Base-by-base conservation (phyloP, 1,140 invertebrate genomes). In the Hydropsyche tenuis region DNA sequence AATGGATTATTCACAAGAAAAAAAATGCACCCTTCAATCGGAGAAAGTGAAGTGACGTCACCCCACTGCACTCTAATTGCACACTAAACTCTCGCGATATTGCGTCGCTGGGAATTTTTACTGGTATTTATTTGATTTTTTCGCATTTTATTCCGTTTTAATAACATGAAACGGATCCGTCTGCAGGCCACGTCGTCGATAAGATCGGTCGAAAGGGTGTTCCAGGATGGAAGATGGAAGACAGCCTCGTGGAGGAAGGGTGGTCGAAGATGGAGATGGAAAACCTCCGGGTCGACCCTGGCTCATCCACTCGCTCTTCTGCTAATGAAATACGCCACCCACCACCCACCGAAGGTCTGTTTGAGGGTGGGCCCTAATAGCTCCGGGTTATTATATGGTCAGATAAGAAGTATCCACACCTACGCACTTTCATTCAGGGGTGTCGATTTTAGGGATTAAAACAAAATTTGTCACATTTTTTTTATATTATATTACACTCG, bases 371-470 rank as follows among this genome's bases (percentile, higher is more conserved):
- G 69, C 51, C 72, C 75, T 74, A 74, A 77, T 77, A 74, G 75
- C 72, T 62, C 30, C 69, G 72, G 75, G 75, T 74, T 77, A 77
- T 77, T 77, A 77, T 74, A 74, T 72, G 75, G 75, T 77, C 75
- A 74, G 75, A 77, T 77, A 77, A 77, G 73, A 27, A 77, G 60
- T 73, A 69, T 76, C 75, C 75, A 77, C 75, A 77, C 75, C 75
- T 77, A 46, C 63, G 22, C 48, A 23, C 66, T 42, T 22, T 48
- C 30, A 37, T 9, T 37, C 30, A 37, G 30, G 3, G 30, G n/a
- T n/a, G n/a, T n/a, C n/a, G n/a, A n/a, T n/a, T n/a, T n/a, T n/a
- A n/a, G n/a, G n/a, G n/a, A n/a, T n/a, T n/a, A n/a, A n/a, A n/a
- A n/a, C n/a, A n/a, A n/a, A n/a, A n/a, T n/a, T n/a, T n/a, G n/a